Base-by-base conservation (phyloP, 1,140 invertebrate genomes). In the Drosophila biarmipes region DNA sequence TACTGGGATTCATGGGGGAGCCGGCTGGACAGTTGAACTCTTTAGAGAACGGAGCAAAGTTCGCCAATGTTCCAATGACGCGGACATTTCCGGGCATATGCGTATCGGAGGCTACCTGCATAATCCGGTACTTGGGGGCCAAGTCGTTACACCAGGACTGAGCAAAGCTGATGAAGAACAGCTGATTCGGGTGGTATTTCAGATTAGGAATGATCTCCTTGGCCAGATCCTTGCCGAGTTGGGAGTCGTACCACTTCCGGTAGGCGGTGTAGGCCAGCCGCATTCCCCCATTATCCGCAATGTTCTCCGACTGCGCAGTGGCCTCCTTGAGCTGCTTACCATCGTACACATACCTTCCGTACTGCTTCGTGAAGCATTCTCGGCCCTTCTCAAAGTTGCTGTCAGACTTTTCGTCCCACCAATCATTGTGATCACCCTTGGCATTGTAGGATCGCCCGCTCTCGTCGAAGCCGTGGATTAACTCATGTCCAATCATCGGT, bases 361-460 rank as follows among this genome's bases (percentile, higher is more conserved):
- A n/a, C n/a, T n/a, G n/a, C n/a, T n/a, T n/a, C n/a, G n/a, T n/a
- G n/a, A n/a, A n/a, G n/a, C n/a, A n/a, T n/a, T n/a, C n/a, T n/a
- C n/a, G n/a, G n/a, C n/a, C n/a, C n/a, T n/a, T n/a, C n/a, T n/a
- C n/a, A 45, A 91, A 91, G 2, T 66, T 74, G 0, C 4, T 10
- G 1, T 68, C 73, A 1, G 89, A 90, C 14, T 29, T 17, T 5
- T 76, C 55, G 40, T 90, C 86, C 91, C 91, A 92, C 91, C 91
- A 92, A 21, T 78, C 73, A 0, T 56, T 34, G 1, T 45, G 21
- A 15, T 86, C 90, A 4, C 98, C 98, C 54, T 97, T 94, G 84
- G 97, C 98, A 92, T 99, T 98, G 91, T 98, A 99, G 73, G 98
- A 96, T 0, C 98, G 94, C 1, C 98, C 91, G 0, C 34, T 24